Evolutionary conservation across 2,888 invertebrate genomes (phyloP).

Genomic region (Silvanus unidentatus): DNA sequence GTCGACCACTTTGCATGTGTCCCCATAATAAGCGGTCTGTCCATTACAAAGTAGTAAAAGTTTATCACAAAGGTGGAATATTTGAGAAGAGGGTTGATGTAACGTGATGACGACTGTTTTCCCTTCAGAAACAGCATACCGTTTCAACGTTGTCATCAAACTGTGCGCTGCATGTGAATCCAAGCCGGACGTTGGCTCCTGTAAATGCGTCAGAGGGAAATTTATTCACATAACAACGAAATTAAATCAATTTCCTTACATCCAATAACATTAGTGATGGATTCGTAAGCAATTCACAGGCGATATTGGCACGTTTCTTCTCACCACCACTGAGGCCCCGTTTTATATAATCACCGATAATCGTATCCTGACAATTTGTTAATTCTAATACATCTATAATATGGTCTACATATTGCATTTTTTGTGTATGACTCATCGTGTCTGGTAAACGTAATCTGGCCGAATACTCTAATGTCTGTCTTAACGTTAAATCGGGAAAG

Average conservation of each 20-base stretch:
- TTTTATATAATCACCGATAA: constrained; percentile 69
- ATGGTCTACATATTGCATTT: constrained; percentile 71
- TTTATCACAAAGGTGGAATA: constrained; percentile 77
- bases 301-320: constrained; percentile 77
- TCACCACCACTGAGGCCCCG: constrained; percentile 77
- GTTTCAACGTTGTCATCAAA: constrained; percentile 66
- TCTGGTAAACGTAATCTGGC: constrained; percentile 62
- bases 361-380: constrained; percentile 68
- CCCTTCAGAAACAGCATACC: constrained; percentile 67
- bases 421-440: constrained; percentile 62
- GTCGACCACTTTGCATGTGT: constrained; percentile 62
- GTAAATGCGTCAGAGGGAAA: no score
- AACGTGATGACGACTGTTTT: constrained; percentile 75
- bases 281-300: constrained; percentile 75
- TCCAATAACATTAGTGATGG: constrained; percentile 73
- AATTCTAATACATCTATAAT: constrained; percentile 71
- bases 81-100: constrained; percentile 78
- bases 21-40: constrained; percentile 71
- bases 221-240: no score
- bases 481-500: constrained; percentile 69
- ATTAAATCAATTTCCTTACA: constrained; percentile 50
- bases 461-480: constrained; percentile 66
- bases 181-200: constrained; percentile 80
- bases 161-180: constrained; percentile 75
- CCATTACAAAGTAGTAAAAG: constrained; percentile 65